phyloP scores from a whole-genome alignment of 2,797 vertebrate species.

The Sparus aurata region DNA sequence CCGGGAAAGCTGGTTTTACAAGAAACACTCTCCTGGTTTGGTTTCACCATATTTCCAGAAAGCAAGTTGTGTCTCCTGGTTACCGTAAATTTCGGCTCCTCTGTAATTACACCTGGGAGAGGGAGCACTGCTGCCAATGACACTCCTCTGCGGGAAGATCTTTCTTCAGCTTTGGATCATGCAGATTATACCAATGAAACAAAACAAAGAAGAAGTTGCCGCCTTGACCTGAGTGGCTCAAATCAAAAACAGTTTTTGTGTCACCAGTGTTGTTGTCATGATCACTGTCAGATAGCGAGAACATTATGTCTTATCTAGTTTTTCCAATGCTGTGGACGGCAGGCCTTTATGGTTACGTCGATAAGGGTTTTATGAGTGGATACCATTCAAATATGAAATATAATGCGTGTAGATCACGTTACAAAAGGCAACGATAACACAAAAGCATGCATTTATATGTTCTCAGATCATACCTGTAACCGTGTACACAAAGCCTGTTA shows the following conservation, averaged over 20 bases:
- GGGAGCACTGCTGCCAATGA: background rate
- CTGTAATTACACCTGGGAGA: background rate
- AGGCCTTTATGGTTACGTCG: background rate
- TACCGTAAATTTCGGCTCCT: background rate
- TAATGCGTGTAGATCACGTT: too few species aligned
- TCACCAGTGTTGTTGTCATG: background rate
- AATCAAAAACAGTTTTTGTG: background rate
- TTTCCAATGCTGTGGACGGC: background rate
- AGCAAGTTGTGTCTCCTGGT: constrained; percentile 9
- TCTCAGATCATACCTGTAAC: background rate
- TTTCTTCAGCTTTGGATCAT: background rate
- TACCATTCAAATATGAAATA: background rate
- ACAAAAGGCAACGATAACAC: background rate
- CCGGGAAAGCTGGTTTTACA: background rate
- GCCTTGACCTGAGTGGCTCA: too few species aligned
- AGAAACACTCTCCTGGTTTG: background rate
- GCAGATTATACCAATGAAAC: background rate
- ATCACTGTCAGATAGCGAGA: background rate
- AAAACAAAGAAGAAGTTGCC: background rate
- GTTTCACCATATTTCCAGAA: background rate
- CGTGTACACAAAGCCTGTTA: background rate
- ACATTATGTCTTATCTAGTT: background rate
- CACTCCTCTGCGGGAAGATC: background rate
- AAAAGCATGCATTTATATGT: too few species aligned
- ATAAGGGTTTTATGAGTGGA: constrained; percentile 8